A percentile compares a stretch with the other conserved stretches of the same genome.
phyloP scores from a whole-genome alignment of 2,113 vertebrate species.

The Gavialis gangeticus region DNA sequence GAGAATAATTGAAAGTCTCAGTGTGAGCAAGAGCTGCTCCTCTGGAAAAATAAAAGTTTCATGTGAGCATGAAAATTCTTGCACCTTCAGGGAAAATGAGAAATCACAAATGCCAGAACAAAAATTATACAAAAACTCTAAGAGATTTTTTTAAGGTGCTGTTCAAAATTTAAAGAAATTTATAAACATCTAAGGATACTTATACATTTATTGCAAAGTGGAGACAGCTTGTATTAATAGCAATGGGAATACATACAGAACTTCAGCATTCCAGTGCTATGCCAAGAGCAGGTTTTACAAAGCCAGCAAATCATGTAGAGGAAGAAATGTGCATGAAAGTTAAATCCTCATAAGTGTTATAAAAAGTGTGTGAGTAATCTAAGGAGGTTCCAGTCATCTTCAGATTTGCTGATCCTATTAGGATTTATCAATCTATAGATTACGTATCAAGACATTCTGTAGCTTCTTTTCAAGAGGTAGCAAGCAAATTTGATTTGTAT shows the following conservation, averaged over 20 bases:
- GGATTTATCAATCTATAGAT: background rate
- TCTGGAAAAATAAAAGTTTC: background rate
- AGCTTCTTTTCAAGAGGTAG: background rate
- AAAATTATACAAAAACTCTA: background rate
- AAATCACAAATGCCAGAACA: background rate
- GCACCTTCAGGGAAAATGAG: background rate
- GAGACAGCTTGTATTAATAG: background rate
- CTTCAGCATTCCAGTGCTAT: background rate
- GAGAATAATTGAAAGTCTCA: background rate
- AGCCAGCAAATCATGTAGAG: background rate
- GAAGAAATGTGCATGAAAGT: background rate
- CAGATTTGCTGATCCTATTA: background rate
- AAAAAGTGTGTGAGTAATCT: background rate
- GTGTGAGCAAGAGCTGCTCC: background rate
- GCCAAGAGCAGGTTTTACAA: background rate
- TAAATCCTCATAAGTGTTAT: background rate
- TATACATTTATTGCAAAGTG: background rate
- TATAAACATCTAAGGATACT: no score
- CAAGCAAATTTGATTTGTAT: background rate
- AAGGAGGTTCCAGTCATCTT: background rate
- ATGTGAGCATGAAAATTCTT: background rate
- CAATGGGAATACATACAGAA: background rate
- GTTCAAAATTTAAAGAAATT: background rate
- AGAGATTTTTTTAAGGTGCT: background rate
- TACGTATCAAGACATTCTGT: background rate